Conservation (phyloP, 2,113 vertebrate species). For the Eidolon helvum region DNA sequence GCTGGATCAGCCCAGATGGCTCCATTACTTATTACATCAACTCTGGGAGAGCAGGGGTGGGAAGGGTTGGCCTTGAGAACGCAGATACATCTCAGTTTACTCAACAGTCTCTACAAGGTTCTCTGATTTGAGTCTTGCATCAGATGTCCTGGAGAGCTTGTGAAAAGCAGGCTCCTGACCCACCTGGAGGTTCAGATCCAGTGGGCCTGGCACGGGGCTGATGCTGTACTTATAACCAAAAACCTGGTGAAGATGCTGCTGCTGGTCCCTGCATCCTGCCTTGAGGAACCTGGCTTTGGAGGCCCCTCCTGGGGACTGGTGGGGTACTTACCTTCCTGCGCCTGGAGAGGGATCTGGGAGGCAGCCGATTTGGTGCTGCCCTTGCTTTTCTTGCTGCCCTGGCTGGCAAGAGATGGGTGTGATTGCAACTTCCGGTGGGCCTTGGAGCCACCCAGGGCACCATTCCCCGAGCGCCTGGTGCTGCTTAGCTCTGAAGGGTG, state of each 20-base stretch:
- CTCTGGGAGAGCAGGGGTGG: neutral
- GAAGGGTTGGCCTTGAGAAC: neutral
- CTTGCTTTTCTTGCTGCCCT: constrained; percentile 95
- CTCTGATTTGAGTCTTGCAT: too few relatives aligned
- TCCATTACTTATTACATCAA: neutral
- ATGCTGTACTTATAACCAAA: neutral
- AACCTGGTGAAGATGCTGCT: too few relatives aligned
- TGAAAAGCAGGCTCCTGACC: neutral
- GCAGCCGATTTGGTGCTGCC: constrained; percentile 91
- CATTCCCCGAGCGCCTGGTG: constrained; percentile 77
- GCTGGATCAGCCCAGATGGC: neutral
- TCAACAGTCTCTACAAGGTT: neutral
- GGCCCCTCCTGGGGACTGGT: neutral
- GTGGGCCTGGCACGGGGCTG: neutral
- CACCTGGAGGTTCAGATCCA: neutral
- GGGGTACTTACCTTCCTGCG: constrained; percentile 90
- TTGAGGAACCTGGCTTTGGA: neutral
- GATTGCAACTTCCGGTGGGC: constrained; percentile 89
- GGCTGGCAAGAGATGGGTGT: constrained; percentile 93
- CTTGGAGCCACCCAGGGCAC: constrained; percentile 81
- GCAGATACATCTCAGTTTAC: neutral
- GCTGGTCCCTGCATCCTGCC: fast-evolving
- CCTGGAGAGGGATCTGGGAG: constrained; percentile 94
- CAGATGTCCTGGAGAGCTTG: neutral
- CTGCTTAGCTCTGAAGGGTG: constrained; percentile 70